Percentiles rank a stretch among this genome's conserved stretches.
These are phyloP conservation scores for Albula glossodonta DNA, from an alignment of 2,113 vertebrate genomes.

Conservation along the genomic window DNA sequence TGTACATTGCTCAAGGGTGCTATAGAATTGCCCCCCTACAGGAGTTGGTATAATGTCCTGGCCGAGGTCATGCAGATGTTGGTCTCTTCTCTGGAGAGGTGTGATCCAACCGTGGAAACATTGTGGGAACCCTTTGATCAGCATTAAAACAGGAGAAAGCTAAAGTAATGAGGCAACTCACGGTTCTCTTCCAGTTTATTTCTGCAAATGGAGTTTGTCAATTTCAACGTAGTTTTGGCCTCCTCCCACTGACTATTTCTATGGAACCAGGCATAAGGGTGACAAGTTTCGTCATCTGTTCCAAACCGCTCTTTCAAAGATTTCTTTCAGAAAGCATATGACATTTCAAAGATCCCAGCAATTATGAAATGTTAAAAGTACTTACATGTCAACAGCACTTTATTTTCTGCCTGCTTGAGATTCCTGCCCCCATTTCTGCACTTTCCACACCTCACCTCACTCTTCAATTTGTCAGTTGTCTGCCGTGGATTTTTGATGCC, in stretches of 20 bases:
- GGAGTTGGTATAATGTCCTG: too few species aligned
- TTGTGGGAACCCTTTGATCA: too few species aligned
- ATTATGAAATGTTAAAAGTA: neutral
- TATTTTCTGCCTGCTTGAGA: neutral
- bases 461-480: neutral
- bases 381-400: neutral
- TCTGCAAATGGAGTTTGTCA: too few species aligned
- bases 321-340: neutral
- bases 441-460: neutral
- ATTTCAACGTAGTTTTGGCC: neutral
- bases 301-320: neutral
- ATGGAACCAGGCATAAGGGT: neutral
- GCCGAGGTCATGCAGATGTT: too few species aligned
- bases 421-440: neutral
- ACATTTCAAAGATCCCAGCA: neutral
- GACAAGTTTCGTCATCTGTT: neutral
- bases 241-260: neutral
- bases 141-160: too few species aligned
- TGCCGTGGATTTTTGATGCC: neutral
- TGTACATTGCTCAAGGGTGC: too few species aligned
- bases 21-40: too few species aligned
- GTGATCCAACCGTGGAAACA: too few species aligned
- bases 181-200: neutral
- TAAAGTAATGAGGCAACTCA: too few species aligned
- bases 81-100: too few species aligned